Percentiles rank a stretch among this genome's conserved stretches.
These are phyloP conservation scores for Drosophila varians DNA, from an alignment of 1,140 invertebrate genomes.

Conservation along the genomic window DNA sequence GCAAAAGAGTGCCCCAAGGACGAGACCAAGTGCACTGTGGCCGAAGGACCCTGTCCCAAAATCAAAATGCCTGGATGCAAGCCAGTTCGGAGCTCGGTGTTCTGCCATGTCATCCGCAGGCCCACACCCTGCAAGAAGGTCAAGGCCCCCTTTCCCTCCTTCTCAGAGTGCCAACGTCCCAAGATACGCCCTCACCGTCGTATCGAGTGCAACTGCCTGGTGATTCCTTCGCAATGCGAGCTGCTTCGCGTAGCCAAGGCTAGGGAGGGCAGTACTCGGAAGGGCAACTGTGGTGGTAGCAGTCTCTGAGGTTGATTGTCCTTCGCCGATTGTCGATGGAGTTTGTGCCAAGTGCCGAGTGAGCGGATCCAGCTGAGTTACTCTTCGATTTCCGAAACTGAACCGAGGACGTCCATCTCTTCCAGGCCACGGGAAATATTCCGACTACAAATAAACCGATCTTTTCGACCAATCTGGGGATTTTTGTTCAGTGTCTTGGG, in stretches of 20 bases:
- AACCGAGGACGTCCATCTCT: not conserved
- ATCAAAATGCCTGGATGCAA: constrained; percentile 48
- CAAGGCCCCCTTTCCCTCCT: constrained; percentile 55
- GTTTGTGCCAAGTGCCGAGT: not conserved
- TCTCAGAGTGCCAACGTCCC: constrained; percentile 46
- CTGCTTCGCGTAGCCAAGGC: not conserved
- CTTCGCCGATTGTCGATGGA: not conserved
- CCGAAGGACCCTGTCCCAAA: constrained; percentile 17
- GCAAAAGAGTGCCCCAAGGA: not conserved
- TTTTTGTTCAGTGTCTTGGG: not conserved
- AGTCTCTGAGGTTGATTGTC: not conserved
- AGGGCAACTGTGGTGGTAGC: constrained; percentile 13
- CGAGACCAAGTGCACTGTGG: not conserved
- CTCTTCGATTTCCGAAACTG: not conserved
- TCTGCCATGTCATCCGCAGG: not conserved
- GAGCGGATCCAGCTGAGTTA: not conserved
- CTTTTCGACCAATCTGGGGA: not conserved
- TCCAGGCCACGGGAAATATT: not conserved
- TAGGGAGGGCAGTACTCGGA: not conserved
- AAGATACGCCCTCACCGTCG: not conserved
- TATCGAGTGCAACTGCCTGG: constrained; percentile 45
- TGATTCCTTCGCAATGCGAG: not conserved
- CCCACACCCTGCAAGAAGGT: constrained; percentile 36
- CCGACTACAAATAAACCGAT: constrained; percentile 20
- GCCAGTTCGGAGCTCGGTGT: constrained; percentile 8